Conservation (phyloP, 1,140 invertebrate species). For the Dinothrombium tinctorium region DNA sequence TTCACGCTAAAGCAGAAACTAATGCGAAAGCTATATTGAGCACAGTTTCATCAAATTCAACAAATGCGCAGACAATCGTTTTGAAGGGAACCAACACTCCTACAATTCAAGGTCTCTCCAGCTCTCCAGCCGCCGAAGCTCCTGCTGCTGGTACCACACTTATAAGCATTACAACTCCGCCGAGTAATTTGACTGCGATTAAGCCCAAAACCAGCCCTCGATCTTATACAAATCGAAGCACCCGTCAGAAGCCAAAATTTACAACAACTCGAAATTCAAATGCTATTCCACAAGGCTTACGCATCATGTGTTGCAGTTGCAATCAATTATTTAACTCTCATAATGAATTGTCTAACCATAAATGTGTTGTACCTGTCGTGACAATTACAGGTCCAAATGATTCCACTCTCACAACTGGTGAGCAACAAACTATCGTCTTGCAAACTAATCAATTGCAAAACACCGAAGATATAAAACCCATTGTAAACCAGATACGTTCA, state of each 20-base stretch:
- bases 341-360: neutral
- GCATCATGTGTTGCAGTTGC: slow-evolving; percentile 1
- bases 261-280: neutral
- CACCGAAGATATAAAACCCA: neutral
- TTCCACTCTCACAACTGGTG: neutral
- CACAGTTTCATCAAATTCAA: neutral
- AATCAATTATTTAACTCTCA: slow-evolving; percentile 3
- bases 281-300: neutral
- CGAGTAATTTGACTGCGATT: neutral
- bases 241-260: neutral
- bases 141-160: neutral
- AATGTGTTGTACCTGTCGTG: slow-evolving; percentile 1
- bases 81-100: too few relatives aligned
- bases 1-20: slow-evolving; percentile 9
- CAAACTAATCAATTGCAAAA: neutral
- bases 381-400: neutral
- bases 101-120: too few relatives aligned
- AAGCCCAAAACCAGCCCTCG: too few relatives aligned
- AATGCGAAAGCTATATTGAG: slow-evolving; percentile 4
- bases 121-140: neutral
- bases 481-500: neutral
- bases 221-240: too few relatives aligned
- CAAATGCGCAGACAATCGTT: too few relatives aligned
- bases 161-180: neutral
- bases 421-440: neutral